phyloP scores from a whole-genome alignment of 2,888 invertebrate genomes.

The Zootermopsis nevadensis region DNA sequence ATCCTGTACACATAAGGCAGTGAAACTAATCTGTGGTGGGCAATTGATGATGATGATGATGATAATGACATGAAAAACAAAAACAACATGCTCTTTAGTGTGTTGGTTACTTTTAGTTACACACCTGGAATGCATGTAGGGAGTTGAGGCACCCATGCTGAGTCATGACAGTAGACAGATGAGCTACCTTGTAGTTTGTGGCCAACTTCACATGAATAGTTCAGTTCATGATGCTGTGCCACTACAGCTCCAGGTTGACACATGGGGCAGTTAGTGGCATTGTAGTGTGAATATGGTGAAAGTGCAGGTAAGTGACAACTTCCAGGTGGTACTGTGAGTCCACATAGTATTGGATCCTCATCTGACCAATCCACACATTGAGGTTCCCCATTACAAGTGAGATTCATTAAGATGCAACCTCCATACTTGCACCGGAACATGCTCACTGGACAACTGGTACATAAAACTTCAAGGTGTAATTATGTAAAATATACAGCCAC shows the following conservation, averaged over 20 bases:
- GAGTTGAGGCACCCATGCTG: slow-evolving; percentile 43
- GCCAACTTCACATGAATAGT: slow-evolving; percentile 47
- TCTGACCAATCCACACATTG: slow-evolving; percentile 48
- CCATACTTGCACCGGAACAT: slow-evolving; percentile 49
- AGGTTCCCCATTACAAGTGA: slow-evolving; percentile 39
- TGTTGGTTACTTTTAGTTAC: background rate
- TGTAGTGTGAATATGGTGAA: slow-evolving; percentile 34
- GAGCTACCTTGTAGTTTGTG: slow-evolving; percentile 38
- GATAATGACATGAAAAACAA: no score
- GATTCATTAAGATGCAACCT: slow-evolving; percentile 36
- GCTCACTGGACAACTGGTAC: slow-evolving; percentile 39
- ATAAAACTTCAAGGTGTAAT: background rate
- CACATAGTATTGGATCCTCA: slow-evolving; percentile 41
- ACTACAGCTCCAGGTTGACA: background rate
- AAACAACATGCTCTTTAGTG: no score
- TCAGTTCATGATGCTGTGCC: slow-evolving; percentile 33
- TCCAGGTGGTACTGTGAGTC: background rate
- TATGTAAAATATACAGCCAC: no score
- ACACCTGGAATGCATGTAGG: slow-evolving; percentile 46
- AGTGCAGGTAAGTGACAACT: slow-evolving; percentile 45
- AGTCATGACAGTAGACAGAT: slow-evolving; percentile 38
- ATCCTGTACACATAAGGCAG: no score
- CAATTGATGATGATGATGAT: no score
- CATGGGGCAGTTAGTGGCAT: background rate
- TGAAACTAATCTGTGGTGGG: no score